Conservation (phyloP, 2,113 vertebrate genomes). For the Amblyopsis rosae region DNA sequence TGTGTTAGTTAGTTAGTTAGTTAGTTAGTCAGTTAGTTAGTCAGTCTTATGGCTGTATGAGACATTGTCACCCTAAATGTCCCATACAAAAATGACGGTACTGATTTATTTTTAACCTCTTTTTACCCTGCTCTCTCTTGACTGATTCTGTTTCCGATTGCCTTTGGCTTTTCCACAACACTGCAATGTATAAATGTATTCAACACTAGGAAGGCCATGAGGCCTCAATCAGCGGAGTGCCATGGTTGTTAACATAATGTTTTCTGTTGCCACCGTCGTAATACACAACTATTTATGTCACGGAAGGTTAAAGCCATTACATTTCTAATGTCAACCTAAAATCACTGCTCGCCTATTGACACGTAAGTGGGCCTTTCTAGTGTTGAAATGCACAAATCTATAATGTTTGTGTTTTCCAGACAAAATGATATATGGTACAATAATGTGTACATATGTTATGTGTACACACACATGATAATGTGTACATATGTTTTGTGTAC, state of each 20-base stretch:
- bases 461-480: too few relatives aligned
- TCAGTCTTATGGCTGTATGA: background rate
- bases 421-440: background rate
- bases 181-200: constrained; percentile 5
- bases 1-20: background rate
- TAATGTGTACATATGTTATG: background rate
- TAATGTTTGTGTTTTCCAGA: background rate
- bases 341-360: too few relatives aligned
- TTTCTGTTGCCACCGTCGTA: too few relatives aligned
- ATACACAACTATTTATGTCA: too few relatives aligned
- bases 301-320: too few relatives aligned
- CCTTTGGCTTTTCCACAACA: constrained; percentile 42
- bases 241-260: too few relatives aligned
- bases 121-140: background rate
- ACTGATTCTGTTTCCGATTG: constrained; percentile 22
- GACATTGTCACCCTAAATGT: constrained; percentile 1
- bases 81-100: constrained; percentile 2
- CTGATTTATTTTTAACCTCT: constrained; percentile 9
- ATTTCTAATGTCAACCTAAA: too few relatives aligned
- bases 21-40: too few relatives aligned
- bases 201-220: too few relatives aligned
- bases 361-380: too few relatives aligned
- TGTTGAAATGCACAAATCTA: constrained; percentile 19
- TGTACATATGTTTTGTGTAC: too few relatives aligned
- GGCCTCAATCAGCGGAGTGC: too few relatives aligned